Evolutionary conservation across 2,113 vertebrate species (phyloP).

Genomic region (Colossoma macropomum): DNA sequence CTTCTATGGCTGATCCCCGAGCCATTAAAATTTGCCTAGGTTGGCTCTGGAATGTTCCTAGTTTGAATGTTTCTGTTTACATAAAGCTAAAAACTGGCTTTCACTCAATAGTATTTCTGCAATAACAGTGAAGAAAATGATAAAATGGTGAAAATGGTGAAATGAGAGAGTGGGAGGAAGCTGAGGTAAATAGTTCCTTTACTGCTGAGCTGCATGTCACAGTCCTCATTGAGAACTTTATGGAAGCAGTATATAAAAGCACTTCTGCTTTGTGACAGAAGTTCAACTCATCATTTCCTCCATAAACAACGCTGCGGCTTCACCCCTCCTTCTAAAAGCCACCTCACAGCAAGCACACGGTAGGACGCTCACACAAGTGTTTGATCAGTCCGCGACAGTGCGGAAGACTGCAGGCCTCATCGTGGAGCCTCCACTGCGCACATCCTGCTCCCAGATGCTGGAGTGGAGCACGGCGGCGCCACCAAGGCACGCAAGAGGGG

Average conservation of each 20-base stretch:
- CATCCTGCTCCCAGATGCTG: constrained; percentile 67
- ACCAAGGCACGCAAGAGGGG: constrained; percentile 42
- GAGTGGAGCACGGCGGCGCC: constrained; percentile 47
- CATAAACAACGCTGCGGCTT: background rate
- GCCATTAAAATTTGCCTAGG: too few species aligned
- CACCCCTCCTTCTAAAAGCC: background rate
- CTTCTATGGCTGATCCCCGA: too few species aligned
- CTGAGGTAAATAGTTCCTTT: background rate
- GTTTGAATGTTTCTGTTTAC: too few species aligned
- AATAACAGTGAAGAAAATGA: background rate
- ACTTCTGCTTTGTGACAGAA: background rate
- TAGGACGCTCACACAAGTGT: constrained; percentile 24
- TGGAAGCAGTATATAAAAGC: background rate
- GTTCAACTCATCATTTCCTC: background rate
- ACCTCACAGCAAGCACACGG: constrained; percentile 12
- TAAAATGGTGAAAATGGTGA: background rate
- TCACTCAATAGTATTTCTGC: background rate
- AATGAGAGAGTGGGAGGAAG: background rate
- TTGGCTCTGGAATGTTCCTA: too few species aligned
- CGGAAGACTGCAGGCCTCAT: constrained; percentile 34
- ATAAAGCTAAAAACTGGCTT: too few species aligned
- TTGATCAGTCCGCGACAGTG: constrained; percentile 53
- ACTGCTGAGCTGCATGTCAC: background rate
- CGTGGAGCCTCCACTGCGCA: constrained; percentile 29
- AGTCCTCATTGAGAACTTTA: background rate